A percentile compares a stretch with the other conserved stretches of the same genome.
Evolutionary conservation across 2,113 vertebrate genomes (phyloP).

Genomic region (Nyctereutes procyonoides): DNA sequence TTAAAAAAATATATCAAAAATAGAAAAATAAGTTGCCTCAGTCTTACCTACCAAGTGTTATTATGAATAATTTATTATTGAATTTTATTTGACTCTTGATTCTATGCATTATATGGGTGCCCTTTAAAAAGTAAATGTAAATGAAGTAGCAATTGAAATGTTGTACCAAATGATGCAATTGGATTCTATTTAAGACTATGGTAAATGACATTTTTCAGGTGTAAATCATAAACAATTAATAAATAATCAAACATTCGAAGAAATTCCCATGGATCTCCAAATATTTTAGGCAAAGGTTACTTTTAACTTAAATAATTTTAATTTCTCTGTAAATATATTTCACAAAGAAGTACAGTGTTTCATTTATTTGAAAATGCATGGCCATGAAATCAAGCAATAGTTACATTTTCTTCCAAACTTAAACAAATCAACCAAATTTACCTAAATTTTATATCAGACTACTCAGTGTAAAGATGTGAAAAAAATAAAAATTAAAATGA

Average conservation of each 20-base stretch:
- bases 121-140: neutral
- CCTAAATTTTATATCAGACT: neutral
- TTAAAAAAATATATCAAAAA: slow-evolving; percentile 7
- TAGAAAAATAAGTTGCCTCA: neutral
- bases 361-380: neutral
- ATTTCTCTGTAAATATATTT: neutral
- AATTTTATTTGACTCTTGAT: slow-evolving; percentile 3
- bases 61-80: neutral
- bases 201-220: neutral
- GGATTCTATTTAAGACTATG: neutral
- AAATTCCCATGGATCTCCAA: neutral
- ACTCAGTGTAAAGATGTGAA: neutral
- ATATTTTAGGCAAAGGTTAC: neutral
- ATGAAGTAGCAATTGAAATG: neutral
- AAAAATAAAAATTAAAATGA: neutral
- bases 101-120: neutral
- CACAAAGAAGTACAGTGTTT: neutral
- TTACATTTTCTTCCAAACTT: neutral
- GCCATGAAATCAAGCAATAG: neutral
- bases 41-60: neutral
- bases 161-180: neutral
- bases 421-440: neutral
- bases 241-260: neutral
- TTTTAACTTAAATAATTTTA: neutral
- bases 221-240: neutral